phyloP scores from a whole-genome alignment of 2,113 vertebrate species.

The Dermatemys mawii region DNA sequence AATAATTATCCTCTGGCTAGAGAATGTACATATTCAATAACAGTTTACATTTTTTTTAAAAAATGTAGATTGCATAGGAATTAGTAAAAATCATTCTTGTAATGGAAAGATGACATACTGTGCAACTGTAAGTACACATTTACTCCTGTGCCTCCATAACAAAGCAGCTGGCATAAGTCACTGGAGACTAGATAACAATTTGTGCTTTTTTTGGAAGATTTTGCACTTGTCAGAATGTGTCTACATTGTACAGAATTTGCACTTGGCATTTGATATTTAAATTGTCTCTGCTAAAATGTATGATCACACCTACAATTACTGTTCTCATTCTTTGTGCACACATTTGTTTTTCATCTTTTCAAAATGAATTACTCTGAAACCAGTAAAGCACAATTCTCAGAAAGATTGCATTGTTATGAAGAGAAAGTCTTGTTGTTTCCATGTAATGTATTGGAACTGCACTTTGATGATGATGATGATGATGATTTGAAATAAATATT shows the following conservation, averaged over 20 bases:
- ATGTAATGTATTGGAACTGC: background rate
- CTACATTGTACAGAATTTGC: background rate
- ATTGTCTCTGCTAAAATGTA: slow-evolving; percentile 46
- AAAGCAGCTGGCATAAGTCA: background rate
- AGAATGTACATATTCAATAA: background rate
- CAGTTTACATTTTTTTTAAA: background rate
- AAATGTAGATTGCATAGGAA: background rate
- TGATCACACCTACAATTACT: slow-evolving; percentile 20
- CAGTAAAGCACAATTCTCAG: background rate
- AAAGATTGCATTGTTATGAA: background rate
- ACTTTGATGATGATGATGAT: background rate
- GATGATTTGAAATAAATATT: background rate
- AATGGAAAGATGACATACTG: background rate
- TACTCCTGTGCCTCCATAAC: background rate
- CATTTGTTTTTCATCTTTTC: slow-evolving; percentile 12
- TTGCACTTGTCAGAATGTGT: background rate
- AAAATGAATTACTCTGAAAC: background rate
- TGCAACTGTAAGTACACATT: background rate
- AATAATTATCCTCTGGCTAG: background rate
- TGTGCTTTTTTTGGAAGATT: slow-evolving; percentile 2
- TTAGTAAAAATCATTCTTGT: background rate
- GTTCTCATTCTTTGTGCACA: background rate
- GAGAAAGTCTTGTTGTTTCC: background rate
- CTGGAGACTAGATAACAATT: background rate
- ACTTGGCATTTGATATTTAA: slow-evolving; percentile 18